A percentile compares a stretch with the other conserved stretches of the same genome.
phyloP scores from a whole-genome alignment of 1,140 invertebrate genomes.

The Meloidogyne hapla region DNA sequence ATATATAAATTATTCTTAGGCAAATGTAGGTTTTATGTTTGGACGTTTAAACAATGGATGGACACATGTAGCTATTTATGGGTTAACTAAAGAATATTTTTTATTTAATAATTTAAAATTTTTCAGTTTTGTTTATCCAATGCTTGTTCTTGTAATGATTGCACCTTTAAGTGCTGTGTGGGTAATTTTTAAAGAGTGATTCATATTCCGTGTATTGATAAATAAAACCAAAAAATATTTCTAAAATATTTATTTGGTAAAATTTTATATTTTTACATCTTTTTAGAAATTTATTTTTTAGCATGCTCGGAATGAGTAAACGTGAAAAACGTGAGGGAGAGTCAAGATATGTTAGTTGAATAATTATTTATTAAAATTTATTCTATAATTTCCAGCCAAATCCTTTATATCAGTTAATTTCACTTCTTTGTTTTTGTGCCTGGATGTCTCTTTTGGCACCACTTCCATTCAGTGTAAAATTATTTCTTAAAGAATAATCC shows the following conservation, averaged over 20 bases:
- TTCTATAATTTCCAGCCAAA: slow-evolving; percentile 52
- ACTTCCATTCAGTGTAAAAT: slow-evolving; percentile 61
- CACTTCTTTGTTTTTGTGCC: slow-evolving; percentile 59
- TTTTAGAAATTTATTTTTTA: slow-evolving; percentile 11
- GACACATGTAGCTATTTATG: slow-evolving; percentile 56
- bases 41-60: slow-evolving; percentile 52
- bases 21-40: slow-evolving; percentile 63
- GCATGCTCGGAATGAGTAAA: slow-evolving; percentile 62
- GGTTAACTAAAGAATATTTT: slow-evolving; percentile 15
- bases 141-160: slow-evolving; percentile 58
- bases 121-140: slow-evolving; percentile 51
- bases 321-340: slow-evolving; percentile 61
- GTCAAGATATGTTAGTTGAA: slow-evolving; percentile 52
- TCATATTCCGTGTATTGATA: no score
- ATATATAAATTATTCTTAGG: slow-evolving; percentile 15
- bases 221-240: no score
- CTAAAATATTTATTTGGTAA: no score
- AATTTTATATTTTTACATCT: no score
- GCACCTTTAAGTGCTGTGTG: slow-evolving; percentile 53
- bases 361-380: slow-evolving; percentile 16
- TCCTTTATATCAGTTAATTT: slow-evolving; percentile 63
- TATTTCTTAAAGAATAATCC: not conserved
- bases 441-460: slow-evolving; percentile 59
- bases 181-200: no score
- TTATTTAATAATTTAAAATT: not conserved